Base-by-base conservation (phyloP, 2,888 invertebrate species). In the Lamproptera curius region DNA sequence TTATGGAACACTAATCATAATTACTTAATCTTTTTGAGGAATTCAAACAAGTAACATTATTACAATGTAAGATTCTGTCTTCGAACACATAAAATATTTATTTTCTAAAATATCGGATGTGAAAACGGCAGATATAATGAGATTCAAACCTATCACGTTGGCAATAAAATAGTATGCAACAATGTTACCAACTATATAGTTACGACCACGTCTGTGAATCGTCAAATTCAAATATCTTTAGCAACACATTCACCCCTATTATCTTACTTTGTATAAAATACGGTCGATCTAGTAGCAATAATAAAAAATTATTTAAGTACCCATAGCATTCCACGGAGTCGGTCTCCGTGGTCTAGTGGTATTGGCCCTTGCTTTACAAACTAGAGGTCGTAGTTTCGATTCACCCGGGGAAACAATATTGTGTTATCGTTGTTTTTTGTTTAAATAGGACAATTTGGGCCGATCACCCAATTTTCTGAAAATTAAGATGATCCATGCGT, bases 161-260 rank as follows among this genome's bases (percentile, higher is more conserved):
- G 48, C 39, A 48, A 42, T 48, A 43, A 43, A 48, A 48, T 26
- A 48, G 39, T 28, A 39, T 48, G 48, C 42, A 43, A 48, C 43
- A 11, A 16, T 48, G 42, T 48, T 39, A 39, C 39, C 9, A 13
- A 16, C 31, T 36, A 16, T 14, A 13, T 20, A 8, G 38, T 47
- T 47, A 33, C 37, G 42, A 42, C 42, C 33, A 33, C 42, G 38
- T 38, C 47, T 47, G 42, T 37, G 42, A 42, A 17, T 42, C 31
- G 41, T 47, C 23, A 42, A 37, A 36, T 47, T 47, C 37, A 47
- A 42, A 37, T 37, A 46, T 33, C 36, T 37, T 26, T 16, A 31
- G 26, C 20, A 20, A 6, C 20, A 20, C 4, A 20, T 20, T 20
- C 20, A 20, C 20, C 20, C 20, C 6, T 20, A 20, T 20, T 20